Base-by-base conservation (phyloP, 2,888 invertebrate species). In the Megaustenia siamemsis region DNA sequence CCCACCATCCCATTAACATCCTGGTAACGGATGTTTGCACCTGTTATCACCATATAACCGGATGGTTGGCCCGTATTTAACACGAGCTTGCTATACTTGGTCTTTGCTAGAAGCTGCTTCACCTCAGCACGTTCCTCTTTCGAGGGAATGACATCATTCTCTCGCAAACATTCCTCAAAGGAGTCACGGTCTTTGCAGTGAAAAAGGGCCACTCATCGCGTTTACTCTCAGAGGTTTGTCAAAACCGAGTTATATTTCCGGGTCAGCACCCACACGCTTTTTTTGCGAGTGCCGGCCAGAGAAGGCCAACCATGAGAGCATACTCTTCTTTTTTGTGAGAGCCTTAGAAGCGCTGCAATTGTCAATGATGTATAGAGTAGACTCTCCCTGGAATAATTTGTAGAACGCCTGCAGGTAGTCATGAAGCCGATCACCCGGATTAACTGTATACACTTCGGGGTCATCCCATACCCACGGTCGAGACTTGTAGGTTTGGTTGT, bases 401-500 rank as follows among this genome's bases (percentile, higher is more conserved):
- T 28, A 28, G 32, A 63, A 15, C 63, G 15, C 32, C 63, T 15
- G 21, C 63, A 63, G 32, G 6, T 63, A 63, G 32, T 63, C 28
- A 15, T 5, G 63, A 15, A 63, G 5, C 4, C 71, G 45, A 4
- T 45, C 45, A 6, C 75, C 28, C 28, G 45, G 45, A 28, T 75
- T n/a, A 5, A 43, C 6, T 28, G 45, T 45, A n/a, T 75, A 75
- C 8, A 75, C 49, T 6, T 75, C 75, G 21, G 75, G 75, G n/a
- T 75, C 75, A 2, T 1, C 10, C 75, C 75, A 75, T 1, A 75
- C 1, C 75, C 43, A 75, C 8, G 75, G 75, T 1, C 75, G 28
- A 38, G 21, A 40, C 38, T 38, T 45, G 35, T 75, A 75, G n/a
- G 75, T 75, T 5, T 49, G 12, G 75, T 38, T 68, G 68, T 68